Conservation (phyloP, 2,113 vertebrate genomes). For the Carassius auratus region DNA sequence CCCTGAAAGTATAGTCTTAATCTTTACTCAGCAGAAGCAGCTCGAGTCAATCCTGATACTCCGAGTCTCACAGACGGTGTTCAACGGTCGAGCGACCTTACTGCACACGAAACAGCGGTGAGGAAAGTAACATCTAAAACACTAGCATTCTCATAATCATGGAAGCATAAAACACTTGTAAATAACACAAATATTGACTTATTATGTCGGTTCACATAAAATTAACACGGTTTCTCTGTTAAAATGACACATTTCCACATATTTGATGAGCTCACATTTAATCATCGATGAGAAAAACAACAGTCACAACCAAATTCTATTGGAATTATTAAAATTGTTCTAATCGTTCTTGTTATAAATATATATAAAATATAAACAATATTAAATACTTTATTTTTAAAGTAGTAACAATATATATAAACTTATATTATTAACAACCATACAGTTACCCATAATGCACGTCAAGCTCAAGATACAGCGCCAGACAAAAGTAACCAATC, state of each 20-base stretch:
- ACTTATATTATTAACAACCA: neutral
- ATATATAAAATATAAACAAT: too few relatives aligned
- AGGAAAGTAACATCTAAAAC: neutral
- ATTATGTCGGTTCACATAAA: too few relatives aligned
- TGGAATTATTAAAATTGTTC: neutral
- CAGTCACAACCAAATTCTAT: neutral
- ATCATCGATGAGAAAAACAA: constrained; percentile 25
- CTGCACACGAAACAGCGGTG: neutral
- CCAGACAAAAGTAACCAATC: constrained; percentile 13
- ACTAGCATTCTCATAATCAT: neutral
- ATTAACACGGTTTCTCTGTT: neutral
- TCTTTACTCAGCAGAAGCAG: accelerated
- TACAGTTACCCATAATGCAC: constrained; percentile 25
- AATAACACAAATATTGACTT: neutral
- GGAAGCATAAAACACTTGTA: neutral
- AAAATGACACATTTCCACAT: neutral
- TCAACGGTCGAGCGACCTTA: too few relatives aligned
- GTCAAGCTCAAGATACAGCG: neutral
- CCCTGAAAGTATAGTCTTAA: constrained; percentile 74
- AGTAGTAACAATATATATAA: neutral
- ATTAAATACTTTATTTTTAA: neutral
- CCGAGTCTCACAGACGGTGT: neutral
- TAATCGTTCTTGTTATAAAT: neutral
- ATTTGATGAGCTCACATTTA: neutral
- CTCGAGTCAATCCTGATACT: neutral